Conservation (phyloP, 2,888 invertebrate genomes). For the Archips crataeganus region DNA sequence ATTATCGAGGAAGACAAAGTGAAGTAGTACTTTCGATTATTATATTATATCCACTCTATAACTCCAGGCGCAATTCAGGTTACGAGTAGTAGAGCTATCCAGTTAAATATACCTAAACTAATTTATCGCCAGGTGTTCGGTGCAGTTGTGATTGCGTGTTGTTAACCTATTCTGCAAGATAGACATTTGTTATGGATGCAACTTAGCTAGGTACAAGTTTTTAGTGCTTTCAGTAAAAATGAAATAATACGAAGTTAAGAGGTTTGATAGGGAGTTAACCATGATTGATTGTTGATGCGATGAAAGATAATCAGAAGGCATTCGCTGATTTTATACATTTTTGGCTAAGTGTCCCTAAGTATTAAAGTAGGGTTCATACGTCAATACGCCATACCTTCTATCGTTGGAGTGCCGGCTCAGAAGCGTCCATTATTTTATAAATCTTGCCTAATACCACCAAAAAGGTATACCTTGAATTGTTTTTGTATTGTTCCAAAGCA, state of each 20-base stretch:
- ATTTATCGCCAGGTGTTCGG: conserved; percentile 39
- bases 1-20: too few relatives aligned
- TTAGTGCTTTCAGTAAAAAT: background rate
- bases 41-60: background rate
- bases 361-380: too few relatives aligned
- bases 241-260: background rate
- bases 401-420: too few relatives aligned
- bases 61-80: background rate
- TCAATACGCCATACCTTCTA: too few relatives aligned
- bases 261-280: background rate
- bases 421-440: too few relatives aligned
- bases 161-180: conserved; percentile 39
- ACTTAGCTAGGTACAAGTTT: background rate
- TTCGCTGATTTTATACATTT: too few relatives aligned
- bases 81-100: conserved; percentile 21
- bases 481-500: too few relatives aligned
- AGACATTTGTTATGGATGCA: conserved; percentile 5
- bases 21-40: background rate
- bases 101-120: conserved; percentile 30
- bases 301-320: too few relatives aligned
- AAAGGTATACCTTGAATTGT: too few relatives aligned
- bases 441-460: too few relatives aligned
- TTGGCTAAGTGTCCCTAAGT: too few relatives aligned
- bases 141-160: conserved; percentile 31
- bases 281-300: too few relatives aligned